Evolutionary conservation across 2,888 invertebrate genomes (phyloP).

Genomic region (Cremastobaeus sp.): DNA sequence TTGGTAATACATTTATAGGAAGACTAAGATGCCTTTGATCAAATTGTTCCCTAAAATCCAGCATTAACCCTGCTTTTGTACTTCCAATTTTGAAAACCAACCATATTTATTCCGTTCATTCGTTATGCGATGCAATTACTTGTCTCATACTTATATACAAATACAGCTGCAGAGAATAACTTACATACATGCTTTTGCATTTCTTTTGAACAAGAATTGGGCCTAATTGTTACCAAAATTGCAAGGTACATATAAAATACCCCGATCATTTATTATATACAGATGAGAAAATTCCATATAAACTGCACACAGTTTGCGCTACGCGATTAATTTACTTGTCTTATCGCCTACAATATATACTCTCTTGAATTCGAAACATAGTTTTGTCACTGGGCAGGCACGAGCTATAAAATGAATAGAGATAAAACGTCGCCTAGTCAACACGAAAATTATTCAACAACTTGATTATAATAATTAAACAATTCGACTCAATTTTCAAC

Average conservation of each 20-base stretch:
- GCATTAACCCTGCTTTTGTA: constrained; percentile 57
- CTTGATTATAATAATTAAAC: too few relatives aligned
- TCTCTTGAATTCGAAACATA: constrained; percentile 43
- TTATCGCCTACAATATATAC: constrained; percentile 35
- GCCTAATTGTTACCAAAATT: constrained; percentile 21
- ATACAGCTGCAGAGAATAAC: constrained; percentile 45
- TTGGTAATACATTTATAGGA: constrained; percentile 56
- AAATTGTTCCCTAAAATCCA: constrained; percentile 60
- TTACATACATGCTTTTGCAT: constrained; percentile 43
- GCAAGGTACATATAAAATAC: constrained; percentile 20
- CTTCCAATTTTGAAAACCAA: constrained; percentile 42
- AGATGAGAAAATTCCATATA: constrained; percentile 46
- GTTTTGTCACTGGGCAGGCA: constrained; percentile 55
- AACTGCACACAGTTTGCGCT: constrained; percentile 33
- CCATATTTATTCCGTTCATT: constrained; percentile 31
- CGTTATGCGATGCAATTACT: constrained; percentile 23
- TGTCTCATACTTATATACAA: constrained; percentile 38
- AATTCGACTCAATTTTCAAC: constrained; percentile 12
- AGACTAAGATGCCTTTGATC: constrained; percentile 60
- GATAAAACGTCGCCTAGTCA: constrained; percentile 24
- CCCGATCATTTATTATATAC: constrained; percentile 28
- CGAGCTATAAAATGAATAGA: constrained; percentile 56
- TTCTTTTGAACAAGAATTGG: constrained; percentile 40
- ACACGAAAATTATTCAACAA: constrained; percentile 17
- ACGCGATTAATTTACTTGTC: constrained; percentile 26